Evolutionary conservation across 2,797 vertebrate species (phyloP).

Genomic region (Lagocephalus sceleratus): DNA sequence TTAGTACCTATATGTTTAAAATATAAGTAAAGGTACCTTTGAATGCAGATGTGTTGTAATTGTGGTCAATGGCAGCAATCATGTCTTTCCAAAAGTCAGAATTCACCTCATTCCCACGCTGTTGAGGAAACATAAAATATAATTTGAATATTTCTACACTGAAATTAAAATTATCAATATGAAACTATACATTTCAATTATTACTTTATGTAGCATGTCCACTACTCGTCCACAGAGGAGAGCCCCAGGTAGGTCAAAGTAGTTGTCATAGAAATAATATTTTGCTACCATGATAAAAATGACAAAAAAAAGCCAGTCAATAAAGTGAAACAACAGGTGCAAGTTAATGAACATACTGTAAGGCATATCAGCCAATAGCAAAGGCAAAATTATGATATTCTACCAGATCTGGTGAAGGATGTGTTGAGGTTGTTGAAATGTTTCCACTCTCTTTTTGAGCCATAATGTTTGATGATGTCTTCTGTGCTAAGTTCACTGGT

Average conservation of each 20-base stretch:
- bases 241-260: slow-evolving; percentile 93
- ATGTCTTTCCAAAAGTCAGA: slow-evolving; percentile 96
- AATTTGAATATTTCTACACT: background rate
- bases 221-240: slow-evolving; percentile 89
- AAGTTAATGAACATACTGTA: too few relatives aligned
- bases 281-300: slow-evolving; percentile 79
- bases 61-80: slow-evolving; percentile 90
- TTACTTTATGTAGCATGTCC: slow-evolving; percentile 89
- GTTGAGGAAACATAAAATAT: slow-evolving; percentile 40
- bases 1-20: background rate
- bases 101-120: slow-evolving; percentile 84
- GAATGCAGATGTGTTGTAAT: slow-evolving; percentile 95
- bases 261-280: slow-evolving; percentile 96
- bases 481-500: slow-evolving; percentile 81
- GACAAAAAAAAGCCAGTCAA: slow-evolving; percentile 24
- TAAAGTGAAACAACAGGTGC: background rate
- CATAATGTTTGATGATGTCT: slow-evolving; percentile 82
- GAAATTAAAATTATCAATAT: background rate
- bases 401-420: slow-evolving; percentile 89
- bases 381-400: slow-evolving; percentile 4
- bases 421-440: slow-evolving; percentile 85
- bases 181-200: background rate
- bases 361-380: background rate
- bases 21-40: slow-evolving; percentile 82
- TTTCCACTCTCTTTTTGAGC: slow-evolving; percentile 85